phyloP scores from a whole-genome alignment of 2,113 vertebrate species.

The Leptosomus discolor region DNA sequence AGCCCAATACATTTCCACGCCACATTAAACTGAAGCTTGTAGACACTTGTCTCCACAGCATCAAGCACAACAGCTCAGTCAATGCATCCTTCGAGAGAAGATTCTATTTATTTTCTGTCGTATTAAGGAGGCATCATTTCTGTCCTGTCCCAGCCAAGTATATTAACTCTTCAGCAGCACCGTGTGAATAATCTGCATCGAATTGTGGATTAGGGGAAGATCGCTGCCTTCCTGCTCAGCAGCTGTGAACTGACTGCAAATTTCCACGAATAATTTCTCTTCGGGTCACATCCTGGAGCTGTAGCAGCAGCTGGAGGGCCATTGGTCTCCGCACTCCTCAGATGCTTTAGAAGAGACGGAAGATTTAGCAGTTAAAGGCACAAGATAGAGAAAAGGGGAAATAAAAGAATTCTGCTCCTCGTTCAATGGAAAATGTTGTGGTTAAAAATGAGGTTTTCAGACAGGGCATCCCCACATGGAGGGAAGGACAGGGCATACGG shows the following conservation, averaged over 20 bases:
- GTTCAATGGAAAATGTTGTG: not conserved
- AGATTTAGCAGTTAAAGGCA: not conserved
- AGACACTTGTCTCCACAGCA: constrained; percentile 43
- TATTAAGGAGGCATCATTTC: constrained; percentile 37
- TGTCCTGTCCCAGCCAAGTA: not conserved
- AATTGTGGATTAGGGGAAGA: not conserved
- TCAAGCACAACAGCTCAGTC: constrained; percentile 27
- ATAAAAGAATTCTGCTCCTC: not conserved
- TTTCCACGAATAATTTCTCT: not conserved
- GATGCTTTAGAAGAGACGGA: not conserved
- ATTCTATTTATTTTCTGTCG: constrained; percentile 35
- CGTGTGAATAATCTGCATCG: constrained; percentile 14
- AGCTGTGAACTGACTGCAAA: not conserved
- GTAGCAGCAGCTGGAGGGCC: not conserved
- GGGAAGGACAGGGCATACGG: fast-evolving
- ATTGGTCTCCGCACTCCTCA: fast-evolving
- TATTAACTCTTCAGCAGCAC: constrained; percentile 38
- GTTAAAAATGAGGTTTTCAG: not conserved
- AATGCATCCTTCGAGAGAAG: constrained; percentile 27
- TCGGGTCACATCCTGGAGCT: not conserved
- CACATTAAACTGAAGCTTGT: constrained; percentile 57
- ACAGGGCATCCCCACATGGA: not conserved
- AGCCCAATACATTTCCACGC: constrained; percentile 62
- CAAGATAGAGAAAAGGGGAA: not conserved
- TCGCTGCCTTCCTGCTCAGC: not conserved